Percentiles rank a stretch among this genome's conserved stretches.
These are phyloP conservation scores for Mylabris phalerata DNA, from an alignment of 1,140 invertebrate genomes.

Conservation along the genomic window DNA sequence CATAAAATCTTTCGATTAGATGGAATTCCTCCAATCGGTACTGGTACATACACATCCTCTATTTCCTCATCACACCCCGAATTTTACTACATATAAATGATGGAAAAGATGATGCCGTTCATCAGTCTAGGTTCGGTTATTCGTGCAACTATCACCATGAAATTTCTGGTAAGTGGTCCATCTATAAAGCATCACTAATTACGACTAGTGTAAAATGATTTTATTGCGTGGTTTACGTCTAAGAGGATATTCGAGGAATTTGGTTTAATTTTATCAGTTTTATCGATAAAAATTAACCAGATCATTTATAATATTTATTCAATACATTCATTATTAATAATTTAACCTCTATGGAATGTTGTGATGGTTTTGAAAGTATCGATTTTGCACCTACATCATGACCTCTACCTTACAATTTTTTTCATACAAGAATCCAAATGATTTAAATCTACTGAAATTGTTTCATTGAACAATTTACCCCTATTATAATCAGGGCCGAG, in stretches of 20 bases:
- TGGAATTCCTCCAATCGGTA: slow-evolving; percentile 8
- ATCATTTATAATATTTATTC: slow-evolving; percentile 1
- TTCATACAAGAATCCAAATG: too few species aligned
- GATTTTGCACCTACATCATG: not conserved
- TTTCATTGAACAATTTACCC: too few species aligned
- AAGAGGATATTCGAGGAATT: too few species aligned
- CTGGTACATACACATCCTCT: slow-evolving; percentile 8
- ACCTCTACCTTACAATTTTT: not conserved
- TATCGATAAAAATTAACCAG: not conserved
- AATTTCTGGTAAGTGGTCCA: slow-evolving; percentile 13
- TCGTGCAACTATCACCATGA: slow-evolving; percentile 6
- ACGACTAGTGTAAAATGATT: slow-evolving; percentile 1
- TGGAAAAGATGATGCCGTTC: slow-evolving; percentile 5
- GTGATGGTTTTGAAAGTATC: not conserved
- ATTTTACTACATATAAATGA: slow-evolving; percentile 6
- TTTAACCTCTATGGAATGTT: not conserved
- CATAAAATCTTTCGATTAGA: slow-evolving; percentile 2
- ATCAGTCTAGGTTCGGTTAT: slow-evolving; percentile 3
- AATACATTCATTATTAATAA: not conserved
- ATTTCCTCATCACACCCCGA: slow-evolving; percentile 12
- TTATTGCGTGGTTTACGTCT: too few species aligned
- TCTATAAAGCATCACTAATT: not conserved
- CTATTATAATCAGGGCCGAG: too few species aligned
- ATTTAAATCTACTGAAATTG: too few species aligned
- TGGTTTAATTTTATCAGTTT: too few species aligned